Evolutionary conservation across 2,888 invertebrate genomes (phyloP), one percentile per base, ranked within the genome.

Genomic region (Tipula confusa): DNA sequence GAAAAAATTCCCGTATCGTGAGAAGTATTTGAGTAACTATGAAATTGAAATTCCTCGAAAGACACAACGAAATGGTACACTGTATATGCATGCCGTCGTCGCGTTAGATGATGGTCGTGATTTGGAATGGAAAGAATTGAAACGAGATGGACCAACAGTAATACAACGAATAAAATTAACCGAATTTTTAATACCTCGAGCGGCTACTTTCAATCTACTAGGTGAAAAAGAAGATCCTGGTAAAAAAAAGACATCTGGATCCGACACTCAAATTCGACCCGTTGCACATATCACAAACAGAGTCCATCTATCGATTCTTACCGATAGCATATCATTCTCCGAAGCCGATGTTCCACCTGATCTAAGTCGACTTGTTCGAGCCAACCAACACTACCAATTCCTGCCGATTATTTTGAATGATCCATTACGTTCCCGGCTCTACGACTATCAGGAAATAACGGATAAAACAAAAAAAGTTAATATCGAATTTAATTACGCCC

Each of bases 381-480:
- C 95, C 31, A 92, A 92, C 86, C 89, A 90, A 83, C 91, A 92
- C 82, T 89, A 90, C 13, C 92, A 93, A 87, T 96, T 96, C 87
- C 89, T 97, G 84, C 98, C 98, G 28, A 93, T 98, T 85, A 90
- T 97, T 6, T 94, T 94, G 86, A 93, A 95, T 85, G 97, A 98
- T 89, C 93, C 95, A 85, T 91, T 98, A 82, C 95, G 95, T 87
- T 95, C 95, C 83, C 92, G 97, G 82, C 90, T 95, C 33, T 92
- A 92, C 85, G 94, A 98, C 89, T 91, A 97, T 31, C 91, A 93
- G 83, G 91, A 93, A 84, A 90, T 96, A 1, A 92, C 91, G 9
- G 90, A 89, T 5, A 92, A 92, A 83, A 92, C 91, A 83, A 90
- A 91, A 36, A 91, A 91, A 84, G 91, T 93, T 83, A 94, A 94